phyloP scores from a whole-genome alignment of 2,113 vertebrate species.

The Pongo abelii region DNA sequence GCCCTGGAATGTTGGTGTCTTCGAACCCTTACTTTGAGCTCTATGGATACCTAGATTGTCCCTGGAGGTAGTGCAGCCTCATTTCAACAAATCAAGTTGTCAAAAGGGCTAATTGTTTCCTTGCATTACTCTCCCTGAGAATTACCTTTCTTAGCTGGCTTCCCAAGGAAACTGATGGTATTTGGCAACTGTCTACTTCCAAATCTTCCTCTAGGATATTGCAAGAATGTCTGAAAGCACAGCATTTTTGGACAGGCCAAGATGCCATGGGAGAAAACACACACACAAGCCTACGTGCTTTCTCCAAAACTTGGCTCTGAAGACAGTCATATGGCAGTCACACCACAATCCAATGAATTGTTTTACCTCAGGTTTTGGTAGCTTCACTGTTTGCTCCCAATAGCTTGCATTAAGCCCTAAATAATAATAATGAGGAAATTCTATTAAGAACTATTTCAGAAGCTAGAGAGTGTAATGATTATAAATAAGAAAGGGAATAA shows the following conservation, averaged over 20 bases:
- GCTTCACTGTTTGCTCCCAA: background rate
- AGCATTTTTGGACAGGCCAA: conserved; percentile 3
- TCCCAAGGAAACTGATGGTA: background rate
- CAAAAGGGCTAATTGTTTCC: background rate
- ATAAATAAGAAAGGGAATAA: conserved; percentile 48
- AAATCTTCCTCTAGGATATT: background rate
- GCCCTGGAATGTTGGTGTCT: background rate
- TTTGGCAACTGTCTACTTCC: background rate
- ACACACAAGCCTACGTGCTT: background rate
- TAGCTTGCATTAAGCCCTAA: conserved; percentile 32
- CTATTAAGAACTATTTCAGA: conserved; percentile 49
- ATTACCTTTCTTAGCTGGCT: conserved; percentile 13
- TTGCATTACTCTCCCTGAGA: background rate
- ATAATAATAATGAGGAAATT: conserved; percentile 56
- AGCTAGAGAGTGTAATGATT: conserved; percentile 3
- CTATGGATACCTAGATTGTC: background rate
- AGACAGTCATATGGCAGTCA: background rate
- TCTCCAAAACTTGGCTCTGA: background rate
- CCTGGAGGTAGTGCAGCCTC: background rate
- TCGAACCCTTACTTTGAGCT: background rate
- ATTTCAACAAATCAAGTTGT: conserved; percentile 35
- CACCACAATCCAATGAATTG: background rate
- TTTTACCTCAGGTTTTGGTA: background rate
- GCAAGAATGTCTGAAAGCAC: background rate
- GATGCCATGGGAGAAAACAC: background rate